Base-by-base conservation (phyloP, 2,888 invertebrate genomes). In the Thera britannica region DNA sequence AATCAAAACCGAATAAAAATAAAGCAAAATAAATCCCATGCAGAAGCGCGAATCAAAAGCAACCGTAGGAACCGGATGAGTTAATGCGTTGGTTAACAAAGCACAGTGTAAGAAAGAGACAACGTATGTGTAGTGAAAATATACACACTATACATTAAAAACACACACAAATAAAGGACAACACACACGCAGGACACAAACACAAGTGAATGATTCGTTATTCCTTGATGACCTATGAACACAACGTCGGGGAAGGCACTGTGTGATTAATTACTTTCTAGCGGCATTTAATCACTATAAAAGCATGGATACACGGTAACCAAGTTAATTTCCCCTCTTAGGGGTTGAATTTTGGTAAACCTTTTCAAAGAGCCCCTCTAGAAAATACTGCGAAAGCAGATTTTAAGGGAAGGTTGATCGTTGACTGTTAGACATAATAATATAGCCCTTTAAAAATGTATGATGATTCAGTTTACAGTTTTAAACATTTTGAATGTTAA, bases 1-100 rank as follows among this genome's bases (percentile, higher is more conserved):
- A 65, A 65, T 62, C 9, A 59, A 38, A 64, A 70, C 54, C 65
- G 68, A 69, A 55, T 68, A 55, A 56, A 75, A 73, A 72, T 64
- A 63, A 78, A 77, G 77, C 74, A 67, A 75, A 72, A 70, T 68
- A 66, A 75, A 76, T 62, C 71, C 69, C 81, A 83, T 85, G 85
- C 85, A 69, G 66, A 72, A 80, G 74, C 73, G 72, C 69, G 67
- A 68, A 71, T 71, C 65, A 68, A 76, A 74, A 70, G 71, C 72
- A 41, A 46, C 72, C 67, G 64, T 71, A 63, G 68, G 66, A 64
- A 68, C 63, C 66, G 65, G 65, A 73, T 71, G 72, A 64, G 71
- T 75, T 75, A 75, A 68, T 72, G 73, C 72, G 9, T 67, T 69
- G 71, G 74, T 75, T 75, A 74, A 67, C 23, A 38, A 74, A 74